Evolutionary conservation across 2,797 vertebrate genomes (phyloP).

Genomic region (Mareca strepera): DNA sequence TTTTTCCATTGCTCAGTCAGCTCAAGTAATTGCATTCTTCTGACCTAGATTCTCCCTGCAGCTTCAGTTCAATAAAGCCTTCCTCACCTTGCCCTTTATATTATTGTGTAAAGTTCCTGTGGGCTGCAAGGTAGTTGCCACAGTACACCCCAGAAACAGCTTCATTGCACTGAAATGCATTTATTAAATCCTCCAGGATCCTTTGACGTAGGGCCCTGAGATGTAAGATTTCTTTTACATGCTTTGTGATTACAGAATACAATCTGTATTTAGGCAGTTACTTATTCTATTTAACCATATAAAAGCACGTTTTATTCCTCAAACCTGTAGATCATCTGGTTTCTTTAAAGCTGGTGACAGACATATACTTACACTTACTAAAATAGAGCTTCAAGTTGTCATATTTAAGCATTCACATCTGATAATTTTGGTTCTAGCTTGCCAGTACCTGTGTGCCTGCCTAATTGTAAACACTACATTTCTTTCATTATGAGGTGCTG

Average conservation of each 20-base stretch:
- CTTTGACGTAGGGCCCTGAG: neutral
- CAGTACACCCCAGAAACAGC: neutral
- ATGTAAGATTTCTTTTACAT: neutral
- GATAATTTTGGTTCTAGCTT: neutral
- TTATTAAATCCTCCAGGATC: neutral
- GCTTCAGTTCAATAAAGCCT: neutral
- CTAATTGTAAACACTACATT: neutral
- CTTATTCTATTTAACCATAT: no score
- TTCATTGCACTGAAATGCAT: neutral
- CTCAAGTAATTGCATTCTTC: conserved; percentile 12
- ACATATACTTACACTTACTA: neutral
- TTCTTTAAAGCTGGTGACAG: neutral
- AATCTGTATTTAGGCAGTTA: neutral
- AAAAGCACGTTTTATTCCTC: neutral
- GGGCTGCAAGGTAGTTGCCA: neutral
- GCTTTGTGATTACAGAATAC: neutral
- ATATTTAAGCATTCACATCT: neutral
- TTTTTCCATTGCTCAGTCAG: neutral
- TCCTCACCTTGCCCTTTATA: neutral
- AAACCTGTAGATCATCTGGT: neutral
- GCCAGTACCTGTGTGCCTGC: neutral
- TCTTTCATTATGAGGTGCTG: neutral
- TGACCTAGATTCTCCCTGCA: conserved; percentile 25
- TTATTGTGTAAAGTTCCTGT: neutral
- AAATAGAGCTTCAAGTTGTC: neutral